Percentiles rank a stretch among this genome's conserved stretches.
Conservation (phyloP, 2,113 vertebrate genomes). For the Anseranas semipalmata region DNA sequence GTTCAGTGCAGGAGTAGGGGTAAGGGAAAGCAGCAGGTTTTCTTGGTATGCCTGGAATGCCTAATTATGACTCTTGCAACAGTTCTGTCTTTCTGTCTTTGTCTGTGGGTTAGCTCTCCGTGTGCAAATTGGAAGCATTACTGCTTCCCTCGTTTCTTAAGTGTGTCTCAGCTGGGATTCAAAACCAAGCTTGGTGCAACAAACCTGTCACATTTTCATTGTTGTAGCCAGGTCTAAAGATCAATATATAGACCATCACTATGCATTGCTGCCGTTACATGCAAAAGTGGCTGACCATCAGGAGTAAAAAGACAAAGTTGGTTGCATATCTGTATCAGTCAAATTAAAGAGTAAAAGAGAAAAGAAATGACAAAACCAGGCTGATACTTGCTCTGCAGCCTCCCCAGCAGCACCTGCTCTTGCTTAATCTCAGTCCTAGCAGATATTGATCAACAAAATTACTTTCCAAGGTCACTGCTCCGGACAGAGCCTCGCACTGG, state of each 20-base stretch:
- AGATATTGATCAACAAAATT: slow-evolving; percentile 73
- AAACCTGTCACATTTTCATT: neutral
- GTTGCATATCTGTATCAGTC: neutral
- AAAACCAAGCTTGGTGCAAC: neutral
- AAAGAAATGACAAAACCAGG: neutral
- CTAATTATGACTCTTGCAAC: neutral
- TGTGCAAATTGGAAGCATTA: rapidly evolving
- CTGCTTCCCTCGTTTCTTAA: neutral
- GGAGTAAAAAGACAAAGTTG: neutral
- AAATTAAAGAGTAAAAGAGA: neutral
- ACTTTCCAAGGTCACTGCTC: slow-evolving; percentile 62
- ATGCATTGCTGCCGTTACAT: neutral
- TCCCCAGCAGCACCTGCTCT: neutral
- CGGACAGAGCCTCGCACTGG: neutral
- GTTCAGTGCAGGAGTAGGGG: too few relatives aligned
- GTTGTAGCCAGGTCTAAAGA: neutral
- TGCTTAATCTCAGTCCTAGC: slow-evolving; percentile 21
- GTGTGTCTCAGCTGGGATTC: neutral
- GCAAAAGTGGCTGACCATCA: neutral
- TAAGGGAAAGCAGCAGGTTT: neutral
- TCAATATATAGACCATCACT: rapidly evolving
- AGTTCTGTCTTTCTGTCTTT: neutral
- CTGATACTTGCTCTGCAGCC: neutral
- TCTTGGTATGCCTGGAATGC: neutral
- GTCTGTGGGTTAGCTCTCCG: neutral